Conservation (phyloP, 2,113 vertebrate genomes). For the Alces alces region DNA sequence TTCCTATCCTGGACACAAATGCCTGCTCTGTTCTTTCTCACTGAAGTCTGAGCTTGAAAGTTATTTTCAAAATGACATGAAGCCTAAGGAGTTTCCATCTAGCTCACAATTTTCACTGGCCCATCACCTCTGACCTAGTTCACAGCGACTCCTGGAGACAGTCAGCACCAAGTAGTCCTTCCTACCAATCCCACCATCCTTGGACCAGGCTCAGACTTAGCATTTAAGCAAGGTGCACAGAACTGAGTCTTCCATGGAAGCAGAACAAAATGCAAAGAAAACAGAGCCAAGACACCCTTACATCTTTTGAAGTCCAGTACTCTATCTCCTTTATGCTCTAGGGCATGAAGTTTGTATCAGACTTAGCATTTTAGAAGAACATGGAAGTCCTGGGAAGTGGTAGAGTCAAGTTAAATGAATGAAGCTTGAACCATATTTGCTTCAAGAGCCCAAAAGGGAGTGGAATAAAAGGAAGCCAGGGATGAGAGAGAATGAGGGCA, state of each 20-base stretch:
- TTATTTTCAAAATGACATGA: background rate
- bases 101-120: background rate
- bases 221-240: background rate
- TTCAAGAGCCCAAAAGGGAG: background rate
- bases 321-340: background rate
- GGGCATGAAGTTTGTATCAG: background rate
- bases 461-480: background rate
- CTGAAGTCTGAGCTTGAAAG: background rate
- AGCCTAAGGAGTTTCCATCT: background rate
- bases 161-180: background rate
- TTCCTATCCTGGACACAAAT: background rate
- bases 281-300: background rate
- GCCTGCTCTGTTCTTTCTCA: background rate
- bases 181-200: background rate
- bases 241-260: background rate
- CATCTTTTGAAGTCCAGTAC: background rate
- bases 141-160: background rate
- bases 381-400: background rate
- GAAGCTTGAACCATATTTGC: background rate
- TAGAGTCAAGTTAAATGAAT: background rate
- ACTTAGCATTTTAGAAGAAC: background rate
- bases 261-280: background rate
- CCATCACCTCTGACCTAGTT: background rate
- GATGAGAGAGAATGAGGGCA: background rate
- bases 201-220: background rate